These are phyloP conservation scores for Cephus rjabovi DNA, from an alignment of 2,888 invertebrate genomes.

Conservation along the genomic window DNA sequence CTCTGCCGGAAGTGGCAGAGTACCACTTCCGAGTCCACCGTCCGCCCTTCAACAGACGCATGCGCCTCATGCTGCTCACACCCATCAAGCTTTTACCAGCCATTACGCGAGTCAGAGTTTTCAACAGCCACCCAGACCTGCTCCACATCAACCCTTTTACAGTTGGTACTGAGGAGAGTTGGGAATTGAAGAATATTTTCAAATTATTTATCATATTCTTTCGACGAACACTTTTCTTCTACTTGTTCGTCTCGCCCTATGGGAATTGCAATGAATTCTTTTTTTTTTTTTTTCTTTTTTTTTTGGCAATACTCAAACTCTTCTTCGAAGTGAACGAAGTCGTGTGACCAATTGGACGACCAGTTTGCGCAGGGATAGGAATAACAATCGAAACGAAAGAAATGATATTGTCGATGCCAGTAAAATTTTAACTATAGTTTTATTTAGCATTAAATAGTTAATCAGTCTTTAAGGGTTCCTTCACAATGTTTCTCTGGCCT, in stretches of 20 bases:
- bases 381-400: neutral
- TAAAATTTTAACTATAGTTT: neutral
- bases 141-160: slow-evolving; percentile 55
- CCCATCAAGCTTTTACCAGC: slow-evolving; percentile 54
- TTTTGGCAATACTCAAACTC: neutral
- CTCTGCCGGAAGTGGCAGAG: slow-evolving; percentile 35
- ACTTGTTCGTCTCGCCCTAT: neutral
- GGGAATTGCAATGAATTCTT: neutral
- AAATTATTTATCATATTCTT: neutral
- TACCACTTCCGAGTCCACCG: slow-evolving; percentile 50
- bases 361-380: neutral
- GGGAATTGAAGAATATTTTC: neutral
- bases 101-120: slow-evolving; percentile 54
- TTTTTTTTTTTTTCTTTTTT: no score
- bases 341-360: neutral
- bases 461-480: neutral
- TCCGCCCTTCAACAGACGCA: slow-evolving; percentile 48
- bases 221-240: neutral
- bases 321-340: neutral
- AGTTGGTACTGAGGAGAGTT: slow-evolving; percentile 46
- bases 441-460: neutral
- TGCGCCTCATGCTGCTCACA: slow-evolving; percentile 42
- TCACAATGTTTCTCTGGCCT: neutral
- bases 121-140: slow-evolving; percentile 54
- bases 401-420: neutral